These are phyloP conservation scores for Heliopora coerulea DNA, from an alignment of 92 coral and sea anemone genomes.

Conservation along the genomic window DNA sequence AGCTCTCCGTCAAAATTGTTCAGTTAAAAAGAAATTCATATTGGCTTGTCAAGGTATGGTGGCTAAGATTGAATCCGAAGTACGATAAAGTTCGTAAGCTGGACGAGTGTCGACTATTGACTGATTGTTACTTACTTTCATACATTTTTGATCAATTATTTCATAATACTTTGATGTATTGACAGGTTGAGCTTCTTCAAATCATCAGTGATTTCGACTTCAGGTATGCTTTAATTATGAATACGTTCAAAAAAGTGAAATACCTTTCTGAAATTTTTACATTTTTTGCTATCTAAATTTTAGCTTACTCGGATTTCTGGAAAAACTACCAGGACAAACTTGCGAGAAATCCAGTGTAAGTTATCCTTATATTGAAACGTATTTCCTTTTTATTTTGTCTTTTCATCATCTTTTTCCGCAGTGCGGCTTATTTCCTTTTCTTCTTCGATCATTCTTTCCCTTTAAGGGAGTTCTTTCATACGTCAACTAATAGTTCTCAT, in stretches of 20 bases:
- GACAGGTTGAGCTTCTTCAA: slow-evolving; percentile 75
- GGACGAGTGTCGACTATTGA: no score
- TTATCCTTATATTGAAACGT: background rate
- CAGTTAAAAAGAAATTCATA: slow-evolving; percentile 70
- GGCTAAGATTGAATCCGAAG: no score
- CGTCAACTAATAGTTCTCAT: no score
- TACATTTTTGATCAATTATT: no score
- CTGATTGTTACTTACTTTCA: background rate
- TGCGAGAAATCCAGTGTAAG: slow-evolving; percentile 16
- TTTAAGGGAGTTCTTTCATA: no score
- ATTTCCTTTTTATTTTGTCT: background rate
- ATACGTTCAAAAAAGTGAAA: no score
- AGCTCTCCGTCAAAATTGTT: slow-evolving; percentile 56
- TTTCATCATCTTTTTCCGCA: background rate
- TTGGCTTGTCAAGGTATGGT: slow-evolving; percentile 91
- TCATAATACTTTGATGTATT: background rate
- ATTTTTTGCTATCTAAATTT: background rate
- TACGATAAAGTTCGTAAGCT: no score
- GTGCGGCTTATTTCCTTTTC: background rate
- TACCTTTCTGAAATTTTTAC: background rate
- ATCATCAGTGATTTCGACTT: slow-evolving; percentile 71
- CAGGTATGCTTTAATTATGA: slow-evolving; percentile 56
- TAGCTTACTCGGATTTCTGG: slow-evolving; percentile 31
- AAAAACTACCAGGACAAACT: slow-evolving; percentile 17
- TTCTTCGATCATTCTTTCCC: no score